Percentiles rank a stretch among this genome's conserved stretches.
These are phyloP conservation scores for Periphyllus acericola DNA, from an alignment of 2,888 invertebrate genomes.

Conservation along the genomic window DNA sequence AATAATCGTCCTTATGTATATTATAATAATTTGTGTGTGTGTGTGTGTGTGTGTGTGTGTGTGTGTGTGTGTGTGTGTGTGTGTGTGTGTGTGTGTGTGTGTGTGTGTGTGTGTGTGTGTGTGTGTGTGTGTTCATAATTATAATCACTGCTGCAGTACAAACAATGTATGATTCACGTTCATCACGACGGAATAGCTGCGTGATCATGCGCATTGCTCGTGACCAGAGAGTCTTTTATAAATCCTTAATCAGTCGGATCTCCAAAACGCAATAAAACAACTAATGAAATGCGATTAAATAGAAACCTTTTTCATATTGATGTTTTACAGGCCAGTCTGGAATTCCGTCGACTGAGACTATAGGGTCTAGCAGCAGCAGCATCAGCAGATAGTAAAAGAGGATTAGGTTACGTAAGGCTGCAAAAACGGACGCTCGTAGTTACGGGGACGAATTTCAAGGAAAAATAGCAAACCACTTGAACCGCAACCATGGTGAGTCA, in stretches of 20 bases:
- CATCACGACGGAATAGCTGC: neutral
- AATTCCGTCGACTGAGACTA: too few species aligned
- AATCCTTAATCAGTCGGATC: neutral
- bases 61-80: too few species aligned
- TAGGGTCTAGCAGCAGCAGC: neutral
- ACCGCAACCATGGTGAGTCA: constrained; percentile 24
- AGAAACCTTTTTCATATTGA: neutral
- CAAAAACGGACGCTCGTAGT: neutral
- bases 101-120: too few species aligned
- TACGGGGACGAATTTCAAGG: neutral
- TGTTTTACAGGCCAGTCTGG: constrained; percentile 4
- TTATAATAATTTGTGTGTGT: too few species aligned
- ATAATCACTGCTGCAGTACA: too few species aligned
- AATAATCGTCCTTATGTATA: too few species aligned
- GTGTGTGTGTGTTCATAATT: too few species aligned
- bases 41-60: neutral
- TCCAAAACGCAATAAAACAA: neutral
- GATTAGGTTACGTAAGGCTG: neutral
- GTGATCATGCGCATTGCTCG: neutral
- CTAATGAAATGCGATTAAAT: neutral
- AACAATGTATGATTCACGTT: neutral
- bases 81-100: too few species aligned
- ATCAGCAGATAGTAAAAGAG: neutral
- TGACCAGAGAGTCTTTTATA: constrained; percentile 8
- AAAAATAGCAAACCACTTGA: neutral